A percentile compares a stretch with the other conserved stretches of the same genome.
Evolutionary conservation across 2,113 vertebrate genomes (phyloP).

Genomic region (Sialia sialis): DNA sequence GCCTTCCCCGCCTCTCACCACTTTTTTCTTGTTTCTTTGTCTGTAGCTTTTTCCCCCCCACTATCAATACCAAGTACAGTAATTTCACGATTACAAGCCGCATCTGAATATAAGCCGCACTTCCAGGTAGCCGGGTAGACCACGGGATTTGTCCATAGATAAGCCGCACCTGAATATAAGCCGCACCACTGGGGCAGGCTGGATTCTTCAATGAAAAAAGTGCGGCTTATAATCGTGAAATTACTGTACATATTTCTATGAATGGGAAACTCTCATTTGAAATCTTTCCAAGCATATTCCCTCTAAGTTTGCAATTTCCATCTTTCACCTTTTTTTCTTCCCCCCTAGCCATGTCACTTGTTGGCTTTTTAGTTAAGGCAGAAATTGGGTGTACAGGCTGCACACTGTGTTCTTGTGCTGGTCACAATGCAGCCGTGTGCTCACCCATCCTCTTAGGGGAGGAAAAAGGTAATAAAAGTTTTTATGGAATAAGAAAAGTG

Average conservation of each 20-base stretch:
- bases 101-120: too few species aligned
- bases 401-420: too few species aligned
- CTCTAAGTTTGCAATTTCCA: not conserved
- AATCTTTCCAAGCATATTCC: not conserved
- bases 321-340: not conserved
- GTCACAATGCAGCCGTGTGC: rapidly evolving
- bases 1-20: not conserved
- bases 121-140: too few species aligned
- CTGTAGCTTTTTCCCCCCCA: too few species aligned
- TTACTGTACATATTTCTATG: too few species aligned
- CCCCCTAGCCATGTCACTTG: rapidly evolving
- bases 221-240: too few species aligned
- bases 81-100: too few species aligned
- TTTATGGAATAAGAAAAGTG: not conserved
- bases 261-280: not conserved
- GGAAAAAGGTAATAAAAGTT: not conserved
- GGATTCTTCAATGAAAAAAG: too few species aligned
- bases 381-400: not conserved
- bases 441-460: not conserved
- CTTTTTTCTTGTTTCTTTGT: not conserved
- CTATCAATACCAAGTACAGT: too few species aligned
- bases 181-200: too few species aligned
- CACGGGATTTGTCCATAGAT: too few species aligned
- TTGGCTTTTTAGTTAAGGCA: not conserved
- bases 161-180: too few species aligned